These are phyloP conservation scores for Trachymyrmex septentrionalis DNA, from an alignment of 1,140 invertebrate species.

Conservation along the genomic window DNA sequence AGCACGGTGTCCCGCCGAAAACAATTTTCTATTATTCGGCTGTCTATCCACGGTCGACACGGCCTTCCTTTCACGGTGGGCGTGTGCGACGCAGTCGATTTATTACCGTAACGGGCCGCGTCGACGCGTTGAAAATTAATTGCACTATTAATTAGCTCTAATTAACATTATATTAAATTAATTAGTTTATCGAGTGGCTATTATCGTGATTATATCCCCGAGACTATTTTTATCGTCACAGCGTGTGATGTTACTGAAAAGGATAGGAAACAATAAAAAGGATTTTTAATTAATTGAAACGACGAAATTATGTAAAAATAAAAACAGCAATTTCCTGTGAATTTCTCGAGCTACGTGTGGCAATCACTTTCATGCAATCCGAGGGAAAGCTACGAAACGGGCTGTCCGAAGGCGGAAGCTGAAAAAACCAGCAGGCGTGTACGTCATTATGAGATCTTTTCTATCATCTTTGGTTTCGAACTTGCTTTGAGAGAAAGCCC, in stretches of 20 bases:
- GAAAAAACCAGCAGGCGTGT: constrained; percentile 66
- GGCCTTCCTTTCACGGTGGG: constrained; percentile 33
- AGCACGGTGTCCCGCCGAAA: constrained; percentile 29
- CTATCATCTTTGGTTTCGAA: constrained; percentile 63
- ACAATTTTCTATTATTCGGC: constrained; percentile 64
- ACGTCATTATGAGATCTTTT: constrained; percentile 68
- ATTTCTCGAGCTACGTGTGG: background rate
- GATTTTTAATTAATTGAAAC: constrained; percentile 18
- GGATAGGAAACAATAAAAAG: background rate
- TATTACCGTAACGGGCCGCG: constrained; percentile 18
- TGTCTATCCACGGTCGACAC: constrained; percentile 40
- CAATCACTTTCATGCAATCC: constrained; percentile 46
- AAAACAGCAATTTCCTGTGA: background rate
- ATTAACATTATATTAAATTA: constrained; percentile 41
- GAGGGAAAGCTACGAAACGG: constrained; percentile 64
- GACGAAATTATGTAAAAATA: background rate
- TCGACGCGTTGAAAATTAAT: constrained; percentile 46
- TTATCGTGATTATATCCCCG: background rate
- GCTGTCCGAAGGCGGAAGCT: constrained; percentile 48
- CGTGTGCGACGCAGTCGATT: constrained; percentile 43
- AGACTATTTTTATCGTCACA: background rate
- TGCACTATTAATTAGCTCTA: constrained; percentile 42
- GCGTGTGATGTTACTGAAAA: background rate
- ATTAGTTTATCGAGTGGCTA: constrained; percentile 13
- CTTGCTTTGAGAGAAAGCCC: constrained; percentile 70